A percentile compares a stretch with the other conserved stretches of the same genome.
phyloP scores from a whole-genome alignment of 1,140 invertebrate genomes.

The Euschistus heros region DNA sequence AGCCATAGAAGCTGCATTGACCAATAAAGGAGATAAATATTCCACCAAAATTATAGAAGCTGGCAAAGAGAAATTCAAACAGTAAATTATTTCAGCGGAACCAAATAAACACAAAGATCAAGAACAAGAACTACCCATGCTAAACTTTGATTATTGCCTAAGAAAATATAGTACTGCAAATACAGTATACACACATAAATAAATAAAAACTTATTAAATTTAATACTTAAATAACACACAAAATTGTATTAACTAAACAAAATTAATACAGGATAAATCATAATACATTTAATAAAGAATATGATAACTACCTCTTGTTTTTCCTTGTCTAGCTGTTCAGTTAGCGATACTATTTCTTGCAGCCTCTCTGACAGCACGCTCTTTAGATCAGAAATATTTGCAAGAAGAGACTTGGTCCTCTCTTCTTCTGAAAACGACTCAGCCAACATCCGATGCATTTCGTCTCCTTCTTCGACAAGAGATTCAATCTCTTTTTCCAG shows the following conservation, averaged over 20 bases:
- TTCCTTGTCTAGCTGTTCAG: conserved; percentile 37
- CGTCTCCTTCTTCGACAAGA: conserved; percentile 36
- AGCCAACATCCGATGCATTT: conserved; percentile 42
- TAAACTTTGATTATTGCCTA: no score
- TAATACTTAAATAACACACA: no score
- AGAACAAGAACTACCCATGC: no score
- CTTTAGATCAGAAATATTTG: conserved; percentile 36
- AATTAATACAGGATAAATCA: not conserved
- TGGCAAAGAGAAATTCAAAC: no score
- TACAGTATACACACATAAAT: not conserved
- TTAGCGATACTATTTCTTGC: conserved; percentile 37
- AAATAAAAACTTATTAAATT: no score
- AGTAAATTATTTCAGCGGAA: no score
- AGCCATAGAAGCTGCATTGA: no score
- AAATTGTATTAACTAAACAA: no score
- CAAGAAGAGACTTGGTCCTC: conserved; percentile 34
- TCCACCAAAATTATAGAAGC: no score
- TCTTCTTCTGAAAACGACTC: conserved; percentile 44
- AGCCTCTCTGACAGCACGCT: conserved; percentile 33
- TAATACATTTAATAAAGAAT: not conserved
- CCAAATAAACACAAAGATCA: no score
- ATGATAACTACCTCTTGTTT: conserved; percentile 37
- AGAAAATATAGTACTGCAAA: not conserved
- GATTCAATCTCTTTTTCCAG: conserved; percentile 37
- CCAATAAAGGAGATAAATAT: no score